Evolutionary conservation across 2,113 vertebrate genomes (phyloP), one percentile per base, ranked within the genome.

Genomic region (Alces alces): DNA sequence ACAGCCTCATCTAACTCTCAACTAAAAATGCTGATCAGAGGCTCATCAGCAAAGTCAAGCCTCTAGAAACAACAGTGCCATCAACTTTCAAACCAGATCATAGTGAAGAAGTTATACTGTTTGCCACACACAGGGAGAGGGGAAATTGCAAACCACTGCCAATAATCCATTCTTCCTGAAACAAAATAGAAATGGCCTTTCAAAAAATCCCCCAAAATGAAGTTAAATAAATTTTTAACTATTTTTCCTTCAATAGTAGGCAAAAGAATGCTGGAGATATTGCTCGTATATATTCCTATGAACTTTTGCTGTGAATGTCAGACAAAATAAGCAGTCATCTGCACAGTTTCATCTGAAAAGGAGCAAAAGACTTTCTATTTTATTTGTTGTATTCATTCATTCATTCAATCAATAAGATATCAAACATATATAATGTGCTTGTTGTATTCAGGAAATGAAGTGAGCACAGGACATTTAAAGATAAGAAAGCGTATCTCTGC

Each of bases 151-250:
- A 17, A 39, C 3, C 23, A 79, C 27, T 64, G 55, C 27, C 89
- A 98, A 76, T 92, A 96, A 88, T 79, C 14, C 58, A 58, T 17
- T 93, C 73, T 96, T 94, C 61, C 82, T 91, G 50, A 96, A 97
- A 97, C 94, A 98, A 98, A 97, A 97, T 78, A 95, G 82, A 89
- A 96, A 94, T 36, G 50, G n/a, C 86, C 93, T 98, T 96, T 96
- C 76, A 58, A 87, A 80, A 39, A 58, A n/a, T 1, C 21, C 76
- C 66, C 27, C 15, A 94, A 88, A 97, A 98, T 96, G 50, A 93
- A 93, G 60, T 55, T 83, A 80, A 55, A 80, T 76, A 96, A 89
- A 89, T 95, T 87, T 33, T 33, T 50, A 60, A 43, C 54, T 36
- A 36, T 84, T 88, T 28, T 86, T 95, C 27, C 36, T 94, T 95